A percentile compares a stretch with the other conserved stretches of the same genome.
Conservation (phyloP, 2,888 invertebrate genomes). For the Drosophila prostipennis region DNA sequence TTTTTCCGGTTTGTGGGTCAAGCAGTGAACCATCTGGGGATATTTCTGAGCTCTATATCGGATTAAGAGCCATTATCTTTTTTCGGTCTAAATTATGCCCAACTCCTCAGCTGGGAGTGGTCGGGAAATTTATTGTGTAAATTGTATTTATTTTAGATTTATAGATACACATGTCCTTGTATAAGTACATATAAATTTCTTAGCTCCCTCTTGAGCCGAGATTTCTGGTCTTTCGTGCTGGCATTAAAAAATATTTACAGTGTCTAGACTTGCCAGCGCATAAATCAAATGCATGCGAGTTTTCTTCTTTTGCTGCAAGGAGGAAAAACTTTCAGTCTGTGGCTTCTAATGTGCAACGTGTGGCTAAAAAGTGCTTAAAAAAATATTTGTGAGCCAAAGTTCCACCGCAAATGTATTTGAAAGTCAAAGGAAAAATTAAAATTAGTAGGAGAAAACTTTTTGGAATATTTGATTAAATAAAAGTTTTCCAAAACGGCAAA, state of each 20-base stretch:
- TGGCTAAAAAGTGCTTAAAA: constrained; percentile 3
- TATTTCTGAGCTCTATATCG: constrained; percentile 16
- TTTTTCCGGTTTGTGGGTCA: constrained; percentile 53
- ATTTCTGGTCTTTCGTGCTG: constrained; percentile 28
- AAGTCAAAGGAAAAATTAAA: not conserved
- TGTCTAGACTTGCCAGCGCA: constrained; percentile 71
- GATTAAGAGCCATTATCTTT: constrained; percentile 65
- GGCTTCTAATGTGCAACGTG: constrained; percentile 37
- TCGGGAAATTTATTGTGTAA: constrained; percentile 54
- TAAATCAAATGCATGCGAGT: constrained; percentile 73
- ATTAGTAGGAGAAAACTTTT: not conserved
- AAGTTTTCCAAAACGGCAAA: constrained; percentile 28
- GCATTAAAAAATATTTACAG: constrained; percentile 80
- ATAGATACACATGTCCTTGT: constrained; percentile 37
- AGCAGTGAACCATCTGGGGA: constrained; percentile 51
- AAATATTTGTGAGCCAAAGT: not conserved
- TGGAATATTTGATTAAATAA: not conserved
- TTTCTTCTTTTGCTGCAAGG: constrained; percentile 8
- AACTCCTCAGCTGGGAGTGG: constrained; percentile 51
- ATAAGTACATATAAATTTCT: constrained; percentile 49
- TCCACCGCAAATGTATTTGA: constrained; percentile 2
- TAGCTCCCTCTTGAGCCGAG: constrained; percentile 52
- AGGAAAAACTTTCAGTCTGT: constrained; percentile 10
- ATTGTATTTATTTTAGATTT: constrained; percentile 74
- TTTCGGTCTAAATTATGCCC: constrained; percentile 52